Conservation (phyloP, 1,140 invertebrate genomes). For the Nasonia longicornis region DNA sequence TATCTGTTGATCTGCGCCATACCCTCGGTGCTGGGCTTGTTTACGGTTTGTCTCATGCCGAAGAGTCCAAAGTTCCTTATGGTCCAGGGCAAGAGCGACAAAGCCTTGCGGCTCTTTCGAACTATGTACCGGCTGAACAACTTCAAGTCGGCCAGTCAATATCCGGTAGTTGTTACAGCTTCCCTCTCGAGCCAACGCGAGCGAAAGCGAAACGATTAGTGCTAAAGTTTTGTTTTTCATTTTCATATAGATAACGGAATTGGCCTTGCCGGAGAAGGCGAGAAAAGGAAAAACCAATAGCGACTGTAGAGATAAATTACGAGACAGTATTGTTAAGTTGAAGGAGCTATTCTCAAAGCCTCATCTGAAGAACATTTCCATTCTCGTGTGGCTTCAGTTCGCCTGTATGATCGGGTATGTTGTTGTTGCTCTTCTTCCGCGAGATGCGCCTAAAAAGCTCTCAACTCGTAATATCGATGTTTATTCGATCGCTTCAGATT, state of each 20-base stretch:
- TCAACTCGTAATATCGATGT: too few relatives aligned
- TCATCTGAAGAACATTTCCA: slow-evolving; percentile 13
- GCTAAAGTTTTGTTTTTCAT: neutral
- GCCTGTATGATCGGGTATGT: slow-evolving; percentile 62
- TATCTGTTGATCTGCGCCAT: slow-evolving; percentile 68
- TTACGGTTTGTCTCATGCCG: slow-evolving; percentile 59
- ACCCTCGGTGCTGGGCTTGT: slow-evolving; percentile 59
- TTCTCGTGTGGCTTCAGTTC: slow-evolving; percentile 61
- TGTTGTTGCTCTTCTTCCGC: too few relatives aligned
- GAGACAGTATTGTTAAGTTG: slow-evolving; percentile 24
- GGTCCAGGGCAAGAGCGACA: slow-evolving; percentile 59
- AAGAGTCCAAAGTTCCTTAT: slow-evolving; percentile 73
- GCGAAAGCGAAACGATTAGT: neutral
- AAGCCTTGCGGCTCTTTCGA: slow-evolving; percentile 63
- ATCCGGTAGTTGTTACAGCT: slow-evolving; percentile 59
- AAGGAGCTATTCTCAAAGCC: slow-evolving; percentile 26
- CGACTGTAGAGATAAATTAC: slow-evolving; percentile 4
- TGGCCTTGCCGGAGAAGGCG: neutral
- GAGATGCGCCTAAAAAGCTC: too few relatives aligned
- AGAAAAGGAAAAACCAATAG: neutral
- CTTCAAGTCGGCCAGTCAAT: slow-evolving; percentile 58
- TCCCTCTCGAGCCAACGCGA: neutral
- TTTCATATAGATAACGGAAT: slow-evolving; percentile 19
- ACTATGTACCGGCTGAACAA: slow-evolving; percentile 67
- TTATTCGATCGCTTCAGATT: slow-evolving; percentile 24